Conservation (phyloP, 2,888 invertebrate species). For the Aphidius colemani region DNA sequence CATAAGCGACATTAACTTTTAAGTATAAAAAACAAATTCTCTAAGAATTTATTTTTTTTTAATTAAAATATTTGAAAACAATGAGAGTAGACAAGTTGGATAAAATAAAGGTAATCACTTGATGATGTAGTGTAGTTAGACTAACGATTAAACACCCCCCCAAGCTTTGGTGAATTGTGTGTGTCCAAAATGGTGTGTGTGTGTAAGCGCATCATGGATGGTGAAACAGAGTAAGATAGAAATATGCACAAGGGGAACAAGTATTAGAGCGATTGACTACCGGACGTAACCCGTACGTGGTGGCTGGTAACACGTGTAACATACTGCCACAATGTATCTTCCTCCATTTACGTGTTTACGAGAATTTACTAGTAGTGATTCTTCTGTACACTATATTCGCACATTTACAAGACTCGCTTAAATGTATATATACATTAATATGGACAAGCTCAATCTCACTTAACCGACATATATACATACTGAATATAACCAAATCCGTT, state of each 20-base stretch:
- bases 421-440: neutral
- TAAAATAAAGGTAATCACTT: conserved; percentile 53
- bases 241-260: conserved; percentile 45
- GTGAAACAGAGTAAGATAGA: conserved; percentile 24
- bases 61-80: too few species aligned
- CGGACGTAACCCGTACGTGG: conserved; percentile 59
- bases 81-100: conserved; percentile 22
- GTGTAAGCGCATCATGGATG: conserved; percentile 19
- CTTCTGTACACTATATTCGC: conserved; percentile 39
- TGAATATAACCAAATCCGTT: neutral
- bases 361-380: conserved; percentile 40
- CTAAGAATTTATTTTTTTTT: too few species aligned
- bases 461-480: neutral
- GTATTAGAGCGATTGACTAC: conserved; percentile 61
- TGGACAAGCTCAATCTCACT: neutral
- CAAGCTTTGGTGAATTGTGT: neutral
- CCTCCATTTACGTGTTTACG: conserved; percentile 49
- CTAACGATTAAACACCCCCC: conserved; percentile 26
- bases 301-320: conserved; percentile 59
- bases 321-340: conserved; percentile 59
- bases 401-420: conserved; percentile 36
- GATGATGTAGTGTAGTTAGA: conserved; percentile 51
- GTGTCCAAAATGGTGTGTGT: neutral
- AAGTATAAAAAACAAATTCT: too few species aligned
- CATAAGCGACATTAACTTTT: too few species aligned